These are phyloP conservation scores for Laticauda colubrina DNA, from an alignment of 2,113 vertebrate genomes.

Conservation along the genomic window DNA sequence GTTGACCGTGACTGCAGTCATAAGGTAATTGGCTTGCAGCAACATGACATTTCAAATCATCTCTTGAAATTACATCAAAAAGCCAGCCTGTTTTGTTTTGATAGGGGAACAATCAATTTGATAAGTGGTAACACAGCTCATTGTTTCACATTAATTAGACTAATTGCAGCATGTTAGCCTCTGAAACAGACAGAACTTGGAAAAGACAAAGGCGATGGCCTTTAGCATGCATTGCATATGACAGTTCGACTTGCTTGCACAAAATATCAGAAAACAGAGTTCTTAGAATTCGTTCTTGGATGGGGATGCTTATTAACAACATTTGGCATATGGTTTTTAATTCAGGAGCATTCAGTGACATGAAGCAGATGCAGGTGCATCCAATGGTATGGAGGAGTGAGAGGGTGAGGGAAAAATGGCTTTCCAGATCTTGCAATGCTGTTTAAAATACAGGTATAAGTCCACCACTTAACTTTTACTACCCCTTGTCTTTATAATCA, in stretches of 20 bases:
- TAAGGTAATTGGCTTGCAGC: slow-evolving; percentile 91
- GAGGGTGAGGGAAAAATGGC: neutral
- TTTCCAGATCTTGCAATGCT: neutral
- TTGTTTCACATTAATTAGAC: slow-evolving; percentile 95
- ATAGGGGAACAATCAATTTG: slow-evolving; percentile 94
- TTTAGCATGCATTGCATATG: slow-evolving; percentile 72
- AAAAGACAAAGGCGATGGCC: slow-evolving; percentile 80
- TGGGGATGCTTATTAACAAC: slow-evolving; percentile 64
- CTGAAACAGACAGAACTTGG: slow-evolving; percentile 80
- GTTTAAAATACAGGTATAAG: rapidly evolving
- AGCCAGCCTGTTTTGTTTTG: slow-evolving; percentile 86
- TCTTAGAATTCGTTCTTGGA: slow-evolving; percentile 67
- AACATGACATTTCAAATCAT: slow-evolving; percentile 94
- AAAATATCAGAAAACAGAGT: slow-evolving; percentile 68
- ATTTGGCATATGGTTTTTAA: slow-evolving; percentile 63
- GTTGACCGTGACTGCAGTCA: slow-evolving; percentile 85
- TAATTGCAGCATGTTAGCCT: slow-evolving; percentile 88
- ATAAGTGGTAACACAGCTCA: slow-evolving; percentile 91
- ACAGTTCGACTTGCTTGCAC: slow-evolving; percentile 72
- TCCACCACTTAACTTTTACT: neutral
- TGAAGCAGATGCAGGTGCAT: slow-evolving; percentile 42
- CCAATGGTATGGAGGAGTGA: slow-evolving; percentile 7
- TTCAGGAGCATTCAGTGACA: slow-evolving; percentile 59
- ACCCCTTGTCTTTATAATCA: neutral
- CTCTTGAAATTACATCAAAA: slow-evolving; percentile 91